Base-by-base conservation (phyloP, 2,888 invertebrate species). In the Altica lythri region DNA sequence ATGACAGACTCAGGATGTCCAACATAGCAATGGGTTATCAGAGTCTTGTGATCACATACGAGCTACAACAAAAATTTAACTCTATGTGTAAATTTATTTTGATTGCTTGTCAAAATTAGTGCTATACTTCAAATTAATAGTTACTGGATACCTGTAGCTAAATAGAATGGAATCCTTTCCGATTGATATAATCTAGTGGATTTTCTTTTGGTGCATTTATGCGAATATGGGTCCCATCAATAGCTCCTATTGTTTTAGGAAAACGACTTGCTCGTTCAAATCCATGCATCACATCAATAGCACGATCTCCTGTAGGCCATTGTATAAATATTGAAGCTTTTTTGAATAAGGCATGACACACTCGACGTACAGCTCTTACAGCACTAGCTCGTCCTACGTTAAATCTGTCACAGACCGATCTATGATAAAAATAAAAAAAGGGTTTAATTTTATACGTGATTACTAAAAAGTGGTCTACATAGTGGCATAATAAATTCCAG, bases 1-100 rank as follows among this genome's bases (percentile, higher is more conserved):
- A n/a, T n/a, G n/a, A n/a, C n/a, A n/a, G n/a, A n/a, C n/a, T n/a
- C n/a, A n/a, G n/a, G n/a, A n/a, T n/a, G n/a, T n/a, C n/a, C n/a
- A n/a, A n/a, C n/a, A n/a, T n/a, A n/a, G n/a, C n/a, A n/a, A n/a
- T n/a, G 57, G 1, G 55, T 63, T 6, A 66, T 55, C 12, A 48
- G 8, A 12, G 12, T 42, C n/a, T 34, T 55, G 42, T 65, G 59
- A 52, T 66, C 60, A 53, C 64, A 65, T 13, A 66, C 54, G 10
- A 57, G 30, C 59, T 63, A 46, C 9, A 57, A 55, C 30, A 44
- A 18, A 46, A 46, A 10, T 37, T 30, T 34, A 43, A 51, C 18
- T 25, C n/a, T n/a, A 25, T 6, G 8, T 5, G 25, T 25, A 25
- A 25, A 25, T 25, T 6, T 6, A 25, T 25, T 25, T 25, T 25